Evolutionary conservation across 2,797 vertebrate genomes (phyloP).

Genomic region (Cichlasoma orientale): DNA sequence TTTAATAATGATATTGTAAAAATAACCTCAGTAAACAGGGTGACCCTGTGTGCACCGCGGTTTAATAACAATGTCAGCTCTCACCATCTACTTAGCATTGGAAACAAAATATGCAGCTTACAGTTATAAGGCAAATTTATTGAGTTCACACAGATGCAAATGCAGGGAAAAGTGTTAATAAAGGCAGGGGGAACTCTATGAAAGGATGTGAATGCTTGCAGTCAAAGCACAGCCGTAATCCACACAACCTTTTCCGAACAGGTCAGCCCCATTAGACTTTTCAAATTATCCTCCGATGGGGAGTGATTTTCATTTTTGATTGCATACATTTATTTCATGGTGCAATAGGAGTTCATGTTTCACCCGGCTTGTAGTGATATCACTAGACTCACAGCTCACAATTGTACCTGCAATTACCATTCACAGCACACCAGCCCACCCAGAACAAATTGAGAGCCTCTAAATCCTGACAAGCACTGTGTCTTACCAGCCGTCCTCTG

Average conservation of each 20-base stretch:
- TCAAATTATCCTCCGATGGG: neutral
- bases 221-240: neutral
- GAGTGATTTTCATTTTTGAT: slow-evolving; percentile 28
- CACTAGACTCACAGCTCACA: slow-evolving; percentile 1
- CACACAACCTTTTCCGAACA: neutral
- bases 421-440: slow-evolving; percentile 30
- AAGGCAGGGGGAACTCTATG: neutral
- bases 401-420: slow-evolving; percentile 28
- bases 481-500: slow-evolving; percentile 26
- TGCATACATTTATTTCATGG: slow-evolving; percentile 26
- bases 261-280: neutral
- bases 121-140: neutral
- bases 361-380: slow-evolving; percentile 3
- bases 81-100: slow-evolving; percentile 7
- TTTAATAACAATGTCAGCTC: slow-evolving; percentile 42
- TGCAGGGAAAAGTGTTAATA: neutral
- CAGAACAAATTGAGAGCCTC: slow-evolving; percentile 37
- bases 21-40: slow-evolving; percentile 42
- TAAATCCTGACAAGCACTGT: slow-evolving; percentile 43
- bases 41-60: slow-evolving; percentile 40
- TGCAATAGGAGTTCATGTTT: slow-evolving; percentile 31
- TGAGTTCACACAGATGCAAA: slow-evolving; percentile 6
- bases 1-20: neutral
- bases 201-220: neutral
- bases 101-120: slow-evolving; percentile 3